Percentiles rank a stretch among this genome's conserved stretches.
Evolutionary conservation across 2,113 vertebrate genomes (phyloP).

Genomic region (Oreocharis arfaki): DNA sequence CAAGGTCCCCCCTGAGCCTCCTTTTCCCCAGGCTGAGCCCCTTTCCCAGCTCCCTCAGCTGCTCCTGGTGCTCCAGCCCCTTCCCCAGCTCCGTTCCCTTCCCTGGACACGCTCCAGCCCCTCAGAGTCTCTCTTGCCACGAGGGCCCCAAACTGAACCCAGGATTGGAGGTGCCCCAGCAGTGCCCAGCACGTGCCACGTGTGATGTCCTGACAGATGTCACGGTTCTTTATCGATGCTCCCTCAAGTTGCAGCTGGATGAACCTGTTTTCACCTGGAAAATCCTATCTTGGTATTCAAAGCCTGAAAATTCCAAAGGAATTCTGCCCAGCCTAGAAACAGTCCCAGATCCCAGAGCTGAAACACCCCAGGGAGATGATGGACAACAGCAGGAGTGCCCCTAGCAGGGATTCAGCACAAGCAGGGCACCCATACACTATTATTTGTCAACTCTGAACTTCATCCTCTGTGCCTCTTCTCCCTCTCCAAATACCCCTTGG

Average conservation of each 20-base stretch:
- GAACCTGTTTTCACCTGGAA: not conserved
- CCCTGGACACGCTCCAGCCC: not conserved
- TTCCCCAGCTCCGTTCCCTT: not conserved
- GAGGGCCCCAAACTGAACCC: not conserved
- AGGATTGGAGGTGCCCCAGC: not conserved
- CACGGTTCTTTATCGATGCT: accelerated
- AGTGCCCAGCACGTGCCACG: not conserved
- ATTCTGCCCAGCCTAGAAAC: not conserved
- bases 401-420: not conserved
- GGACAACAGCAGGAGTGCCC: accelerated
- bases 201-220: not conserved
- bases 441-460: not conserved
- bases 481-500: not conserved
- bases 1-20: not conserved
- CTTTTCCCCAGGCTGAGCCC: not conserved
- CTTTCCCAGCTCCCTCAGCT: not conserved
- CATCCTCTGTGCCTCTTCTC: not conserved
- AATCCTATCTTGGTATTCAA: not conserved
- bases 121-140: not conserved
- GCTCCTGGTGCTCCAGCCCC: not conserved
- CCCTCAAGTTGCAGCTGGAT: not conserved
- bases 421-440: accelerated
- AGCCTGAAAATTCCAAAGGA: not conserved
- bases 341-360: not conserved
- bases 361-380: accelerated